These are phyloP conservation scores for Trichogramma evanescens DNA, from an alignment of 2,888 invertebrate genomes.

Conservation along the genomic window DNA sequence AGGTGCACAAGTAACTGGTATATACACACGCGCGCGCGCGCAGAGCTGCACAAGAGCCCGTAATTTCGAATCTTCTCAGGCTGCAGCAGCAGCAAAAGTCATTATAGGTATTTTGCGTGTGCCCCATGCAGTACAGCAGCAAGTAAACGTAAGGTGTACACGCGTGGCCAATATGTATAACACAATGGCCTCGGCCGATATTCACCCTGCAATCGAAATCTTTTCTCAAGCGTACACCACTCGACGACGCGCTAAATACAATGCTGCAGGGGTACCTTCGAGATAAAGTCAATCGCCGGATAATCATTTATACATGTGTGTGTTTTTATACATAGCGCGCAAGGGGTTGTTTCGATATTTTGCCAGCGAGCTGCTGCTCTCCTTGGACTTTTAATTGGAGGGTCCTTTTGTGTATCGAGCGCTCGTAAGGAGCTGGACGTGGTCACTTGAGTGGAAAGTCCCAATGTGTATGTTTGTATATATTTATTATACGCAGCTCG, in stretches of 20 bases:
- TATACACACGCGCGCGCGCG: not conserved
- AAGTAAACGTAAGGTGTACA: conserved; percentile 15
- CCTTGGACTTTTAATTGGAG: not conserved
- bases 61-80: conserved; percentile 45
- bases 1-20: not conserved
- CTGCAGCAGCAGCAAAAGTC: conserved; percentile 7
- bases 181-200: conserved; percentile 43
- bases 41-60: conserved; percentile 20
- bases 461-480: too few species aligned
- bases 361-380: not conserved
- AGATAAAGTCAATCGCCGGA: conserved; percentile 17
- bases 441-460: conserved; percentile 18
- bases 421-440: not conserved
- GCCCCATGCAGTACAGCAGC: not conserved
- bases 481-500: too few species aligned
- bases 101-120: conserved; percentile 3
- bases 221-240: conserved; percentile 43
- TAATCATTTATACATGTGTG: not conserved
- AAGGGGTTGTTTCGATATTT: not conserved
- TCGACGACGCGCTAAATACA: not conserved
- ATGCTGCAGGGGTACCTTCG: not conserved
- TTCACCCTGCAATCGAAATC: conserved; percentile 46
- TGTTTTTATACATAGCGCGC: not conserved
- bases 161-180: conserved; percentile 32
- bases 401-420: not conserved